Evolutionary conservation across 2,888 invertebrate genomes (phyloP).

Genomic region (Pilophorus perplexus): DNA sequence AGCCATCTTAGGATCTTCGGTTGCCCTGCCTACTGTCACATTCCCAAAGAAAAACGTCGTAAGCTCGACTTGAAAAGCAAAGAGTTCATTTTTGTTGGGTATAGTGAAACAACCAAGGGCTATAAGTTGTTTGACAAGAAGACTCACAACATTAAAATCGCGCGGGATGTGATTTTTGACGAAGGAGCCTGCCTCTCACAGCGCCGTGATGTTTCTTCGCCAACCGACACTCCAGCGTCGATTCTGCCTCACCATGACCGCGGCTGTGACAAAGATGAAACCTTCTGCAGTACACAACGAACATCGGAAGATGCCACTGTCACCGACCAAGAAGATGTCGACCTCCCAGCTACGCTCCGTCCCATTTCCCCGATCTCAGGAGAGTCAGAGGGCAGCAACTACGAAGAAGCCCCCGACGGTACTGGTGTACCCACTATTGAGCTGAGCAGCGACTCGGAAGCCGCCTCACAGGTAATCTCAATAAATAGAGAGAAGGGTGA

Average conservation of each 20-base stretch:
- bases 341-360: no score
- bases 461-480: neutral
- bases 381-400: no score
- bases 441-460: neutral
- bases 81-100: conserved; percentile 27
- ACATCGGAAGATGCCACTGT: neutral
- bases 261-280: neutral
- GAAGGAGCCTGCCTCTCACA: no score
- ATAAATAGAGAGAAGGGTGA: neutral
- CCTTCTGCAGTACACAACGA: neutral
- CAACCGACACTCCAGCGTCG: no score
- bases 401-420: no score
- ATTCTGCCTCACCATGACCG: neutral
- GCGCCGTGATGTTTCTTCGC: no score
- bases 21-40: conserved; percentile 19
- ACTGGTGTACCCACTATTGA: conserved; percentile 9
- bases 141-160: neutral
- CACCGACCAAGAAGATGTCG: neutral
- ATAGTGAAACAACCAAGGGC: conserved; percentile 29
- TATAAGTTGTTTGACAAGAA: conserved; percentile 19
- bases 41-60: neutral
- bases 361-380: no score
- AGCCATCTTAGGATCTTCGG: conserved; percentile 42
- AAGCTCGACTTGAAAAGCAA: conserved; percentile 32
- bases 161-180: neutral